Evolutionary conservation across 2,113 vertebrate species (phyloP).

Genomic region (Saguinus midas): DNA sequence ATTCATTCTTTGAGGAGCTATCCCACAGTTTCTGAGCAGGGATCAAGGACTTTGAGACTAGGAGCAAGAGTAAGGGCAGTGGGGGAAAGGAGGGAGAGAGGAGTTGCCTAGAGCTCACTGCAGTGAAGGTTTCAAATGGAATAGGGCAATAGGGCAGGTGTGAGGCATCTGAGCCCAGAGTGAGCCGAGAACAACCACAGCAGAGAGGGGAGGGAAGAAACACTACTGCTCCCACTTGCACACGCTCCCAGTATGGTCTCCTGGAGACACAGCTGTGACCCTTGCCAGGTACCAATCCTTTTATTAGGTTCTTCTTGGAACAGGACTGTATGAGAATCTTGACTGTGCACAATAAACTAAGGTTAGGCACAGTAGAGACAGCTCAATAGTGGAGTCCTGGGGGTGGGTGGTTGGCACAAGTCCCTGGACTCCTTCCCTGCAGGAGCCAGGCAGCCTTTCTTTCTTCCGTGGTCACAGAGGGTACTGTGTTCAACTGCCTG

Average conservation of each 20-base stretch:
- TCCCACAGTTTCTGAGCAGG: not conserved
- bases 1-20: not conserved
- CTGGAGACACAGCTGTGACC: not conserved
- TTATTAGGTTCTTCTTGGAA: not conserved
- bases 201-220: not conserved
- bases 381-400: not conserved
- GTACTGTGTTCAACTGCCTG: not conserved
- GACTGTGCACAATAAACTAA: not conserved
- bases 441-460: not conserved
- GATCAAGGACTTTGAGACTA: not conserved
- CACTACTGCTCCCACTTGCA: not conserved
- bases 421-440: not conserved
- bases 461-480: not conserved
- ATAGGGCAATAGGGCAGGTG: conserved; percentile 21
- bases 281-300: conserved; percentile 43
- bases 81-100: not conserved
- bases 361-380: not conserved
- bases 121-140: not conserved
- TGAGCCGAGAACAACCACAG: conserved; percentile 21
- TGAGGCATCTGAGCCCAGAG: conserved; percentile 40
- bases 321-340: not conserved
- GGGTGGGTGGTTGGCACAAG: not conserved
- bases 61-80: not conserved
- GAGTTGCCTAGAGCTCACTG: not conserved
- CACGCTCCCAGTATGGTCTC: not conserved